These are phyloP conservation scores for Drosophila asahinai DNA, from an alignment of 1,140 invertebrate species.

Conservation along the genomic window DNA sequence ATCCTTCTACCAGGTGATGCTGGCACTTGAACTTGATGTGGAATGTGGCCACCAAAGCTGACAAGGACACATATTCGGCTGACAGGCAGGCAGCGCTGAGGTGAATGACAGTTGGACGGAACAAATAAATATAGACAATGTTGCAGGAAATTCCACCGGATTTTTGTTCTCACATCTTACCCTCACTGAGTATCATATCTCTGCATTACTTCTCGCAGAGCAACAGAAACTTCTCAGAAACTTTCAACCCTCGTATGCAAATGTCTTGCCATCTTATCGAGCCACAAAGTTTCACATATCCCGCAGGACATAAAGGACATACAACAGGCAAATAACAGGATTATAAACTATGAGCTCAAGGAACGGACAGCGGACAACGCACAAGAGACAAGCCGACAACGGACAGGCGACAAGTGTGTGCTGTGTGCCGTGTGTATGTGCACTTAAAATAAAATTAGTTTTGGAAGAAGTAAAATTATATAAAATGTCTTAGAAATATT, in stretches of 20 bases:
- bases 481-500: neutral
- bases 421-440: constrained; percentile 32
- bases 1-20: constrained; percentile 35
- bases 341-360: constrained; percentile 56
- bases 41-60: constrained; percentile 41
- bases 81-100: constrained; percentile 15
- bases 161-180: neutral
- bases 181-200: constrained; percentile 38
- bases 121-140: constrained; percentile 35
- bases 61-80: constrained; percentile 42
- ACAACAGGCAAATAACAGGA: constrained; percentile 67
- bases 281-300: constrained; percentile 78
- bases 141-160: constrained; percentile 21
- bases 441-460: neutral
- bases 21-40: constrained; percentile 48
- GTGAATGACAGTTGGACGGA: constrained; percentile 22
- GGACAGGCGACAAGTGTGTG: constrained; percentile 57
- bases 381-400: constrained; percentile 10
- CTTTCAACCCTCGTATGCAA: constrained; percentile 63
- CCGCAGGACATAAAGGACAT: constrained; percentile 66
- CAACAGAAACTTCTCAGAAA: constrained; percentile 32
- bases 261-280: constrained; percentile 70
- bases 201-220: constrained; percentile 24
- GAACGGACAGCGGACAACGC: constrained; percentile 17
- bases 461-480: too few relatives aligned